These are phyloP conservation scores for Xanthia togata DNA, from an alignment of 2,888 invertebrate species.

Conservation along the genomic window DNA sequence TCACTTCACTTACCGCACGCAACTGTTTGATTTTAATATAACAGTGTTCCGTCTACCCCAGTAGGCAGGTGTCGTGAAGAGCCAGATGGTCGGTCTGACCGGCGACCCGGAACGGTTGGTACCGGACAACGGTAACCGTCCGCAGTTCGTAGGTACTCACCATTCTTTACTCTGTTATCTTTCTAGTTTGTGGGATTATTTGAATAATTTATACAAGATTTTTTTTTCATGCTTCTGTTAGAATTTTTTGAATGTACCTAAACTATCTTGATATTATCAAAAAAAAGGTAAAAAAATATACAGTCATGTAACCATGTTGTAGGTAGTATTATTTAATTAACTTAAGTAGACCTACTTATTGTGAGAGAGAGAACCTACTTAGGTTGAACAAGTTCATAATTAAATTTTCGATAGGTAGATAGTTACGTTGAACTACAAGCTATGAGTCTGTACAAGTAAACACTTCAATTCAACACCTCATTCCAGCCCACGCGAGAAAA, in stretches of 20 bases:
- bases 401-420: background rate
- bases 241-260: background rate
- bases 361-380: background rate
- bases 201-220: slow-evolving; percentile 13
- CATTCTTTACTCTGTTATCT: slow-evolving; percentile 34
- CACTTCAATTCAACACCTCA: background rate
- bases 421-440: background rate
- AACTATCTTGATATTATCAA: background rate
- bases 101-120: slow-evolving; percentile 70
- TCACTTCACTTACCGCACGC: background rate
- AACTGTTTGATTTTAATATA: slow-evolving; percentile 23
- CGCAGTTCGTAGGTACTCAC: slow-evolving; percentile 25
- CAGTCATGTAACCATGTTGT: background rate
- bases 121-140: slow-evolving; percentile 57
- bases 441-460: background rate
- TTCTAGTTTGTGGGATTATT: slow-evolving; percentile 27
- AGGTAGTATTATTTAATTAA: background rate
- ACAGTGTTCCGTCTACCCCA: slow-evolving; percentile 40
- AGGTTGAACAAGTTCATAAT: background rate
- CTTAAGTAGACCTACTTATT: background rate
- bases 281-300: background rate
- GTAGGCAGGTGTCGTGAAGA: slow-evolving; percentile 62
- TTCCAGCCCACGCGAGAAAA: background rate
- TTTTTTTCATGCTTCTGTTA: background rate
- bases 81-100: slow-evolving; percentile 72